Evolutionary conservation across 2,888 invertebrate genomes (phyloP).

Genomic region (Megalurothrips usitatus): DNA sequence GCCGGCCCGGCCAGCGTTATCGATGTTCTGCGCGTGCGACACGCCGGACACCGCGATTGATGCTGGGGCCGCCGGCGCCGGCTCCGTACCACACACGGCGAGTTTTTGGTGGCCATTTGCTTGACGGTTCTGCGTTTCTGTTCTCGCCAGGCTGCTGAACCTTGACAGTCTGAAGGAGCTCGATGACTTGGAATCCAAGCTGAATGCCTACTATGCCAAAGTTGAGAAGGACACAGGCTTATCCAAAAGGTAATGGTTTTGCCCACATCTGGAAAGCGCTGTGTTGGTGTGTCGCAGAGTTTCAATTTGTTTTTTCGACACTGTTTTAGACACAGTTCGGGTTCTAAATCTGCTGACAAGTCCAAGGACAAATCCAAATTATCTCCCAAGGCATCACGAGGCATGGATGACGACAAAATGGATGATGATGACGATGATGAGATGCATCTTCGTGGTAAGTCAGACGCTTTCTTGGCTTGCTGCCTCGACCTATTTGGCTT

Average conservation of each 20-base stretch:
- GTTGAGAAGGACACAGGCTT: constrained; percentile 60
- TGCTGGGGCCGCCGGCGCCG: no score
- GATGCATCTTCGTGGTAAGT: not conserved
- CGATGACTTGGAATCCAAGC: constrained; percentile 69
- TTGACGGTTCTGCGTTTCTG: constrained; percentile 11
- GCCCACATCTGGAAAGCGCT: no score
- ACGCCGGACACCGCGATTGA: no score
- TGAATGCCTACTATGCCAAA: constrained; percentile 72
- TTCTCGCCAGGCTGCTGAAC: constrained; percentile 37
- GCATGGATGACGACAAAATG: not conserved
- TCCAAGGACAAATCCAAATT: constrained; percentile 42
- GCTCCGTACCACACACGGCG: no score
- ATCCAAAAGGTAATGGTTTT: constrained; percentile 51
- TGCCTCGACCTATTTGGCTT: not conserved
- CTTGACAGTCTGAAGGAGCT: constrained; percentile 67
- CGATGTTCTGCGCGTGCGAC: no score
- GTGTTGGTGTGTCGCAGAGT: no score
- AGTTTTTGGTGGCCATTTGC: not conserved
- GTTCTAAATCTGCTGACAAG: constrained; percentile 39
- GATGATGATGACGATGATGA: constrained; percentile 10
- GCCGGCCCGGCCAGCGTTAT: no score
- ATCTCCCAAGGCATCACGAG: constrained; percentile 45
- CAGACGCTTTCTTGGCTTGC: not conserved
- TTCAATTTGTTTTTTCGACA: no score
- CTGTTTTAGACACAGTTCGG: not conserved